phyloP scores from a whole-genome alignment of 2,888 invertebrate genomes.

The Phytoseiulus persimilis region DNA sequence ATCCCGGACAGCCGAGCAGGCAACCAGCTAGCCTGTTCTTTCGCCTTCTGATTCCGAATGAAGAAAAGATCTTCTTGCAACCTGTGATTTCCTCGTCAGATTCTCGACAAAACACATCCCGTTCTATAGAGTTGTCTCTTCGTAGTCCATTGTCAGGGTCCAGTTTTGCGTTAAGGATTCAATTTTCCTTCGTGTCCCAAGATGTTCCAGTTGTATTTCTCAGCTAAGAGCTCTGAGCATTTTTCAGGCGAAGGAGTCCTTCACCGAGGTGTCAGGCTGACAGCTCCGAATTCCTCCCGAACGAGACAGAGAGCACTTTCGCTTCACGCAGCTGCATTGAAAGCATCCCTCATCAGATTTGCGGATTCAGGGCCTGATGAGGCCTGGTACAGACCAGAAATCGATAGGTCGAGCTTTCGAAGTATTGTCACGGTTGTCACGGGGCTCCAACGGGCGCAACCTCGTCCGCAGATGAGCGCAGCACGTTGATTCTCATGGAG shows the following conservation, averaged over 20 bases:
- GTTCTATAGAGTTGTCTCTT: background rate
- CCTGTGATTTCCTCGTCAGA: background rate
- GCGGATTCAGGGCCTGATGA: no score
- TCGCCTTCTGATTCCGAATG: background rate
- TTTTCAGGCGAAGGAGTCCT: background rate
- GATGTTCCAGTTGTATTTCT: no score
- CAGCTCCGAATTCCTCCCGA: background rate
- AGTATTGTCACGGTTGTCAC: no score
- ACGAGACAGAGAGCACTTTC: background rate
- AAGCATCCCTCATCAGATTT: no score
- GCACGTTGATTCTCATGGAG: no score
- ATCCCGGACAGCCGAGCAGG: background rate
- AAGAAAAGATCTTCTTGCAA: background rate
- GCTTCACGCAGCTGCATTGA: no score
- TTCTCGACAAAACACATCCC: background rate
- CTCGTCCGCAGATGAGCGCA: no score
- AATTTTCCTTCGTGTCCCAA: no score
- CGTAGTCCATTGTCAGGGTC: background rate
- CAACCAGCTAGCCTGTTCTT: background rate
- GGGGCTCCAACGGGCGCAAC: no score
- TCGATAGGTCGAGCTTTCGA: no score
- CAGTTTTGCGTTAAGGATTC: background rate
- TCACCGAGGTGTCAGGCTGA: background rate
- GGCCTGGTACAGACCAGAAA: no score
- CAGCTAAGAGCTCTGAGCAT: no score